Base-by-base conservation (phyloP, 2,113 vertebrate genomes). In the Camelus bactrianus region DNA sequence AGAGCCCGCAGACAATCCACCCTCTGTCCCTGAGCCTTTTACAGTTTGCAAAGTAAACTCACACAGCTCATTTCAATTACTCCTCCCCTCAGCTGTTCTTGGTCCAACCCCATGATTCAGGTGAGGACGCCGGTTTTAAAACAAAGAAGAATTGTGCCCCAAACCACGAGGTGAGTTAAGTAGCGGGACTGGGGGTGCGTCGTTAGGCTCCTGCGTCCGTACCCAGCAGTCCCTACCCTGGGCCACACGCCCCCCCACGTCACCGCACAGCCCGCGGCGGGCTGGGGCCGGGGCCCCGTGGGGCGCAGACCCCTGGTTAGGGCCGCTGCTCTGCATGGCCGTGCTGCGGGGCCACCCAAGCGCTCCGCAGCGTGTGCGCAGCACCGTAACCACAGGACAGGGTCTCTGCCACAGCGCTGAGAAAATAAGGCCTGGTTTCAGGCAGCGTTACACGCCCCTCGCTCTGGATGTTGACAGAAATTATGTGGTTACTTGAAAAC, bases 281-380 rank as follows among this genome's bases (percentile, higher is more conserved):
- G 72, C 76, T 5, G 10, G 56, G 82, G 73, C 32, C 54, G 28
- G 89, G 93, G 69, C 83, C 69, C 65, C 90, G 48, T 3, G 56
- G 92, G 28, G 46, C 2, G 35, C 30, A 69, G 67, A 56, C 88
- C 62, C 89, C 86, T 0, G 16, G 42, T 16, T 77, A 10, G 16
- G 4, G 73, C 76, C 30, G 84, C 82, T 76, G 92, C 90, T 95
- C 58, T 62, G 0, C 2, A 4, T 90, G 97, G 97, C 93, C 3
- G 15, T 0, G 19, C 10, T 83, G 97, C 97, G 95, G 95, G 97
- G 92, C 97, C 97, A 96, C 97, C 96, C 95, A 90, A 13, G 46
- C 80, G 12, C 46, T 92, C 75, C 3, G 81, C 24, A 24, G 9
- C 8, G 32, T 42, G 80, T 38, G 64, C 4, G 70, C 11, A 13